Conservation (phyloP, 2,113 vertebrate genomes). For the Otus sunia region DNA sequence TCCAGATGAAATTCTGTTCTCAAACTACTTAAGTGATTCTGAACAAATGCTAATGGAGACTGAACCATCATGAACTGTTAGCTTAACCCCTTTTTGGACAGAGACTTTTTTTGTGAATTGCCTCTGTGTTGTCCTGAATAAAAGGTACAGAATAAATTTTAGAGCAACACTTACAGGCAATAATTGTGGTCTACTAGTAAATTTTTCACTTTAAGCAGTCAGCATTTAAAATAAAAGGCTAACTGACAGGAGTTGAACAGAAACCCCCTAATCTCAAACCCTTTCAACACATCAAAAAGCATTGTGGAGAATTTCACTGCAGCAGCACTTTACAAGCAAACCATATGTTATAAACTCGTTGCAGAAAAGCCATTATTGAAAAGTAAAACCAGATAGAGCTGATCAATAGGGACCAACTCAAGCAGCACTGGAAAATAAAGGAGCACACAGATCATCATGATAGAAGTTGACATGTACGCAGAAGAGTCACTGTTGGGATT, state of each 20-base stretch:
- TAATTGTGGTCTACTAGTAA: not conserved
- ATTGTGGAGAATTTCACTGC: not conserved
- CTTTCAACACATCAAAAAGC: not conserved
- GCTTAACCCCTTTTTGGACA: not conserved
- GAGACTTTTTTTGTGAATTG: not conserved
- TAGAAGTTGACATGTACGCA: not conserved
- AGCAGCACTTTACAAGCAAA: not conserved
- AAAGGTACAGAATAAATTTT: not conserved
- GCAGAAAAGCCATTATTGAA: not conserved
- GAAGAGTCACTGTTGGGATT: not conserved
- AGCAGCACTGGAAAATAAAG: not conserved
- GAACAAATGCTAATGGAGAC: not conserved
- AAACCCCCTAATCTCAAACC: not conserved
- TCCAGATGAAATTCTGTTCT: accelerated
- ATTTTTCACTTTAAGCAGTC: not conserved
- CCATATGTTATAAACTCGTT: not conserved
- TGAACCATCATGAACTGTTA: not conserved
- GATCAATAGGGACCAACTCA: not conserved
- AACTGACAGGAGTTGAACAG: not conserved
- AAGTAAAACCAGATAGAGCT: not conserved
- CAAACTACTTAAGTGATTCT: not conserved
- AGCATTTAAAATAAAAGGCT: not conserved
- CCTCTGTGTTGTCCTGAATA: not conserved
- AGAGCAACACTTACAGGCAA: not conserved
- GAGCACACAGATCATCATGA: not conserved